A percentile compares a stretch with the other conserved stretches of the same genome.
phyloP scores from a whole-genome alignment of 2,888 invertebrate species.

The Gastrophysa polygoni region DNA sequence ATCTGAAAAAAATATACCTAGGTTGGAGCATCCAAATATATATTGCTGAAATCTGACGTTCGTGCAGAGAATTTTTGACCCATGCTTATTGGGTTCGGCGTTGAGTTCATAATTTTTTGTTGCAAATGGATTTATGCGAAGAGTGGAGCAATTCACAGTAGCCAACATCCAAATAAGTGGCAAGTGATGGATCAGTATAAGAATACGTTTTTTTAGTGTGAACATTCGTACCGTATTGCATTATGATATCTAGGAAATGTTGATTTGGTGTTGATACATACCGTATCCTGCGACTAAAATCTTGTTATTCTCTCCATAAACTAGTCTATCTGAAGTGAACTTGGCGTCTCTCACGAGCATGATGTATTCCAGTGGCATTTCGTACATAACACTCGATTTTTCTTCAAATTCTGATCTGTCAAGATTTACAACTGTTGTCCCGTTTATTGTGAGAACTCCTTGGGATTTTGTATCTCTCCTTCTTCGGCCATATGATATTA shows the following conservation, averaged over 20 bases:
- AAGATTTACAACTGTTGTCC: slow-evolving; percentile 41
- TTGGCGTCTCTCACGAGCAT: slow-evolving; percentile 65
- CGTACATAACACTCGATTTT: slow-evolving; percentile 40
- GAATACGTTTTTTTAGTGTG: no score
- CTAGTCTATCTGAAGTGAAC: slow-evolving; percentile 67
- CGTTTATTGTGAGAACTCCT: slow-evolving; percentile 41
- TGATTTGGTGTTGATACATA: slow-evolving; percentile 42
- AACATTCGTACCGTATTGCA: no score
- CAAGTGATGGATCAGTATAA: no score
- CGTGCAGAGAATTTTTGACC: no score
- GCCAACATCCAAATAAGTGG: no score
- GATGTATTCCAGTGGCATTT: slow-evolving; percentile 64
- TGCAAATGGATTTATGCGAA: no score
- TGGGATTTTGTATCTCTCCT: slow-evolving; percentile 44
- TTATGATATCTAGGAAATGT: no score
- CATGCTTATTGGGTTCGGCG: no score
- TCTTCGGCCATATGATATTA: slow-evolving; percentile 52
- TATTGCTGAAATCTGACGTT: no score
- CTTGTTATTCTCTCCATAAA: slow-evolving; percentile 66
- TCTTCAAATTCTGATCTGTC: slow-evolving; percentile 40
- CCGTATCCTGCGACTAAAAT: slow-evolving; percentile 65
- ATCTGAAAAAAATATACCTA: slow-evolving; percentile 45
- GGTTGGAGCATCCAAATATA: no score
- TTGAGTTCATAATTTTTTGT: no score
- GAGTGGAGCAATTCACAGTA: no score